Conservation (phyloP, 2,797 vertebrate species). For the Choloepus didactylus region DNA sequence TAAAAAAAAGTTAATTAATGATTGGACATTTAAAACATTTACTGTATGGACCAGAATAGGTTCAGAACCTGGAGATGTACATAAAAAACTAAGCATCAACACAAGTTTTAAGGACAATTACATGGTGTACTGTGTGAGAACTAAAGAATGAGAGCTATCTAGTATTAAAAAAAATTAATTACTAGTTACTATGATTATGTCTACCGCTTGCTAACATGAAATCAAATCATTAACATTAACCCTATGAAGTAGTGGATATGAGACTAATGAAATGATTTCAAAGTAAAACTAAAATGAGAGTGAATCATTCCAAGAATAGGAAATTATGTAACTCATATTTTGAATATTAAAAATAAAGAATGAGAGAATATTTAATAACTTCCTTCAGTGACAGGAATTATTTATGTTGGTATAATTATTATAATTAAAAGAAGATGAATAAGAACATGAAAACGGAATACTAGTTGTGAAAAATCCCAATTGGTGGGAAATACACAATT, state of each 20-base stretch:
- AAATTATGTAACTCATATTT: slow-evolving; percentile 55
- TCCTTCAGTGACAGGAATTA: slow-evolving; percentile 60
- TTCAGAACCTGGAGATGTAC: neutral
- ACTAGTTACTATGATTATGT: neutral
- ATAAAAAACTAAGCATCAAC: slow-evolving; percentile 10
- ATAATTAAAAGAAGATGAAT: slow-evolving; percentile 57
- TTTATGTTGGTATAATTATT: slow-evolving; percentile 69
- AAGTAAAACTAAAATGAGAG: slow-evolving; percentile 57
- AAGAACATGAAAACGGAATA: slow-evolving; percentile 29
- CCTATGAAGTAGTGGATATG: neutral
- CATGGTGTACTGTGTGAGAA: neutral
- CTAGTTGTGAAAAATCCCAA: slow-evolving; percentile 59
- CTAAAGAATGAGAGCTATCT: slow-evolving; percentile 2
- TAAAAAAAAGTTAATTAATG: neutral
- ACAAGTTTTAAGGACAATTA: neutral
- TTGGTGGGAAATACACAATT: slow-evolving; percentile 62
- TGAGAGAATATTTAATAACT: slow-evolving; percentile 66
- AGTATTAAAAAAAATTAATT: neutral
- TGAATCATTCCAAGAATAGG: slow-evolving; percentile 44
- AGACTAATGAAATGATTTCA: slow-evolving; percentile 31
- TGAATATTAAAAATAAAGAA: slow-evolving; percentile 66
- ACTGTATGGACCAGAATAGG: neutral
- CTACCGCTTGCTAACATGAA: neutral
- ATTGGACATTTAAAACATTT: neutral
- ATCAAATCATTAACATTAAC: slow-evolving; percentile 63